Base-by-base conservation (phyloP, 2,113 vertebrate species). In the Lanius collurio region DNA sequence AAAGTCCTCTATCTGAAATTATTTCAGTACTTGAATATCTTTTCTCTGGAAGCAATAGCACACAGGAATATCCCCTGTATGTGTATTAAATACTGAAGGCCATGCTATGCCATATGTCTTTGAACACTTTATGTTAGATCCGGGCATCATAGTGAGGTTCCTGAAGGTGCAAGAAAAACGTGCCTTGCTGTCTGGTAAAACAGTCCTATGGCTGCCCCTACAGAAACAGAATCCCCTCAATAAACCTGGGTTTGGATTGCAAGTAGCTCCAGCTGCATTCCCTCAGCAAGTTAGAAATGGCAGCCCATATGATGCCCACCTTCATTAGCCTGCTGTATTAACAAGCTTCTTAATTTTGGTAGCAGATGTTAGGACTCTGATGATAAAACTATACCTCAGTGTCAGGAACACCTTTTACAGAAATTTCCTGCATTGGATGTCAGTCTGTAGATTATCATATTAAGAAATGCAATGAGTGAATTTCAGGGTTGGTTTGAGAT, bases 121-220 rank as follows among this genome's bases (percentile, higher is more conserved):
- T 17, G 28, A 24, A 37, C 24, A 15, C 42, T 86, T 89, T 35
- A 4, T 68, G 8, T 74, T 39, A 56, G 39, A 46, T 65, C 11
- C 20, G 77, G 63, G 42, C 31, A 23, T 21, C 15, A 10, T 1
- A 24, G 19, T 22, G 46, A 49, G 24, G 12, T 41, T 73, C 50
- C 55, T 76, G 35, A 19, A 44, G 68, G 63, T 10, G 10, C 18
- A 39, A 26, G 26, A 60, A 5, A 0, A 0, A 11, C 1, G 4
- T 75, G 13, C 17, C n/a, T 71, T 8, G 4, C 28, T 73, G 41
- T 22, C n/a, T 57, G 17, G 24, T 56, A 6, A 27, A 88, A 27
- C 9, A 44, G 18, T 44, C 49, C 30, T 60, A 10, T 18, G 35
- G 35, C 30, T 67, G 30, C 20, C 17, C 18, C 35, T 50, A 3